Conservation (phyloP, 1,140 invertebrate genomes). For the Lasioglossum albipes region DNA sequence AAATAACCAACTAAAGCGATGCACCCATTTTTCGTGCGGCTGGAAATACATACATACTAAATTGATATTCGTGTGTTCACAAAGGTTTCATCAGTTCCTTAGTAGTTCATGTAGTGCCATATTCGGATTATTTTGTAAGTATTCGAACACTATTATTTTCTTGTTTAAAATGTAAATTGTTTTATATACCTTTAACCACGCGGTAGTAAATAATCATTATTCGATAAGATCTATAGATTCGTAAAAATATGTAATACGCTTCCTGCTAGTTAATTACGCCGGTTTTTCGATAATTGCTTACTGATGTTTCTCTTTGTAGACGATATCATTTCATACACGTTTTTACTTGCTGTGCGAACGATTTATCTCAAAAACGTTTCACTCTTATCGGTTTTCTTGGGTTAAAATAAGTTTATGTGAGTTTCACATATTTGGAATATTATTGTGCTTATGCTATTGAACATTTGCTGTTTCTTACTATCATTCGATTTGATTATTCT, state of each 20-base stretch:
- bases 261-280: not conserved
- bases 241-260: not conserved
- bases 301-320: not conserved
- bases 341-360: not conserved
- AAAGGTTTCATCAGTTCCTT: constrained; percentile 43
- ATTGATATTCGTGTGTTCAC: constrained; percentile 39
- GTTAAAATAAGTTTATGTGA: constrained; percentile 5
- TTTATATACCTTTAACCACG: constrained; percentile 4
- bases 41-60: constrained; percentile 48
- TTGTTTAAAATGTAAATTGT: constrained; percentile 14
- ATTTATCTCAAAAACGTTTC: not conserved
- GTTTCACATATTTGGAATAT: not conserved
- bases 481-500: not conserved
- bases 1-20: constrained; percentile 75
- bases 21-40: constrained; percentile 58
- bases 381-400: not conserved
- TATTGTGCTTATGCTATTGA: not conserved
- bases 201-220: constrained; percentile 24
- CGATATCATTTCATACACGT: not conserved
- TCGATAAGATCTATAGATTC: constrained; percentile 14
- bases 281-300: not conserved
- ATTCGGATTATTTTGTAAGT: constrained; percentile 50
- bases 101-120: constrained; percentile 42
- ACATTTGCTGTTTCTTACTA: not conserved
- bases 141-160: constrained; percentile 11